phyloP scores from a whole-genome alignment of 1,140 invertebrate genomes.

The Euborellia annulipes region DNA sequence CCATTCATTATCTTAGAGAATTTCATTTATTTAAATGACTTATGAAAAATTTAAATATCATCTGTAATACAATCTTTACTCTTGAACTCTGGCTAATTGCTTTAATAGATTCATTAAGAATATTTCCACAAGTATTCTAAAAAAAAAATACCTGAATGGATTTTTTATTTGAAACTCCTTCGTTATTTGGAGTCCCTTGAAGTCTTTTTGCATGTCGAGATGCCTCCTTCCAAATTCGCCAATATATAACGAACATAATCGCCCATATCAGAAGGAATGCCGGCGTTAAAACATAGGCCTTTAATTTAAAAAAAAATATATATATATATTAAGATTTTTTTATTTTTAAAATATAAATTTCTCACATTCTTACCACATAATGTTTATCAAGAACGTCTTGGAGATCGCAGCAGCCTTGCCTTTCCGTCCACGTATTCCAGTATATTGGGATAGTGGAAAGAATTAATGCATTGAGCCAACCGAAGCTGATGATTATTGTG shows the following conservation, averaged over 20 bases:
- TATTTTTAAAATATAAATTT: too few relatives aligned
- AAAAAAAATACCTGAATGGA: conserved; percentile 41
- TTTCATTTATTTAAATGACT: too few relatives aligned
- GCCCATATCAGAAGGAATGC: conserved; percentile 51
- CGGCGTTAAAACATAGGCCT: conserved; percentile 27
- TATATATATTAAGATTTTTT: too few relatives aligned
- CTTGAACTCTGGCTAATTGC: too few relatives aligned
- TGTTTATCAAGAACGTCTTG: neutral
- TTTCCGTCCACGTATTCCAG: conserved; percentile 48
- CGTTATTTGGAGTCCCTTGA: conserved; percentile 32
- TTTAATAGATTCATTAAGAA: too few relatives aligned
- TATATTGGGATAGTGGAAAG: conserved; percentile 47
- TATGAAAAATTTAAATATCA: too few relatives aligned
- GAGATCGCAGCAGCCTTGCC: neutral
- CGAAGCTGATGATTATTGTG: conserved; percentile 36
- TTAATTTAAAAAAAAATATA: too few relatives aligned
- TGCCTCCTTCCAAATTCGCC: conserved; percentile 55
- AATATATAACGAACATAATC: conserved; percentile 52
- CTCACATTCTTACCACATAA: too few relatives aligned
- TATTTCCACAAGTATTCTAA: too few relatives aligned
- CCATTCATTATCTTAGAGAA: too few relatives aligned
- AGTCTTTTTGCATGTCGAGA: conserved; percentile 45
- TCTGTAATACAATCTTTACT: too few relatives aligned
- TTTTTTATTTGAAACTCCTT: conserved; percentile 35
- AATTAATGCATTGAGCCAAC: conserved; percentile 42